Evolutionary conservation across 2,797 vertebrate genomes (phyloP), one percentile per base, ranked within the genome.

Genomic region (Pseudocheirus occidentalis): DNA sequence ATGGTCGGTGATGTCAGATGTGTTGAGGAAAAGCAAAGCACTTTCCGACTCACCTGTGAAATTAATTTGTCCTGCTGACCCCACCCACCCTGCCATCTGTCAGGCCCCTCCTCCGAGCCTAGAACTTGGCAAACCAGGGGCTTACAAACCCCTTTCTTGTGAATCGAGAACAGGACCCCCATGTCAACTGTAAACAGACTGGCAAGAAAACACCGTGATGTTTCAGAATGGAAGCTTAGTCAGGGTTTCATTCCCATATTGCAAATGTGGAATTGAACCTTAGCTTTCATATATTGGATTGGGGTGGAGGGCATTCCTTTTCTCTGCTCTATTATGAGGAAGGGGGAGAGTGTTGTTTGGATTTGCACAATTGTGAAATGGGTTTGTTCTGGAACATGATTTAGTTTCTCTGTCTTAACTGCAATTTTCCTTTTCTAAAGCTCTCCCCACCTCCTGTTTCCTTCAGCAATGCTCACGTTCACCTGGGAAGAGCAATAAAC

Each of bases 321-420:
- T 96, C 55, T 29, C 93, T 50, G 66, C 55, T 59, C 90, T 92
- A 94, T 92, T 34, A 95, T 0, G 18, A 94, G 93, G 87, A 95
- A 98, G 98, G 97, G 97, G 96, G 66, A 94, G 97, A 97, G 97
- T 98, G 96, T 97, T 93, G 96, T 98, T 97, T 98, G 97, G 97
- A 98, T 97, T 98, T 62, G 94, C 96, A 94, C 96, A 93, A 40
- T 96, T 92, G 93, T 96, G 96, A 95, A 97, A 96, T 95, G 91
- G 98, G 56, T 97, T 98, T 97, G 97, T 98, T 98, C 97, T 98
- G 98, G 98, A 98, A 97, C 94, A 66, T 40, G 87, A 94, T 97
- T 97, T 94, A 90, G 95, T 98, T 97, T 97, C 95, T 97, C 95
- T 97, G 96, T 98, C 97, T 97, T 97, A 93, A 87, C 96, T 93